Conservation (phyloP, 2,113 vertebrate species). For the Leptosomus discolor region DNA sequence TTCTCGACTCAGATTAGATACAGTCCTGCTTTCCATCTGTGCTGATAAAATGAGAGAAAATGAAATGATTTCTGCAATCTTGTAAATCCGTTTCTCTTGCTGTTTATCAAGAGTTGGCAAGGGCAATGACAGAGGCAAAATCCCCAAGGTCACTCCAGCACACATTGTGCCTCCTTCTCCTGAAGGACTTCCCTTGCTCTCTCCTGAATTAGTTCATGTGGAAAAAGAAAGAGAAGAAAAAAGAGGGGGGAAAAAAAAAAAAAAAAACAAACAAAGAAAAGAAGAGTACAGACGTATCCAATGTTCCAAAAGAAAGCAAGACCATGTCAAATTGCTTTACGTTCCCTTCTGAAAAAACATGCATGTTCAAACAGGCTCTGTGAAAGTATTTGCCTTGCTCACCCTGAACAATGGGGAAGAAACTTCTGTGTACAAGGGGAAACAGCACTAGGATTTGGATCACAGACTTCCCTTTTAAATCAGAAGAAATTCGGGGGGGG, state of each 20-base stretch:
- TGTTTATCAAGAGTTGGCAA: background rate
- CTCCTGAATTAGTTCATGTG: background rate
- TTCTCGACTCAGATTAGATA: slow-evolving; percentile 53
- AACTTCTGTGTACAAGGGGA: background rate
- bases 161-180: background rate
- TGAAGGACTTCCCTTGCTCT: background rate
- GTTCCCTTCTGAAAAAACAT: background rate
- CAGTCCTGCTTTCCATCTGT: slow-evolving; percentile 40
- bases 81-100: background rate
- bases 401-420: background rate
- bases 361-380: slow-evolving; percentile 47
- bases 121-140: background rate
- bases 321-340: background rate
- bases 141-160: background rate
- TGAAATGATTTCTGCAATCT: background rate
- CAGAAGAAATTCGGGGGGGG: background rate
- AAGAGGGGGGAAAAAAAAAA: no score
- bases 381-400: slow-evolving; percentile 33
- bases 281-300: background rate
- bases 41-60: slow-evolving; percentile 30
- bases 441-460: background rate
- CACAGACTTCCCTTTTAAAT: background rate
- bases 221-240: background rate
- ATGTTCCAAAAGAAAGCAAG: background rate
- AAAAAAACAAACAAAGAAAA: background rate